Conservation (phyloP, 2,113 vertebrate species). For the Fulmarus glacialis region DNA sequence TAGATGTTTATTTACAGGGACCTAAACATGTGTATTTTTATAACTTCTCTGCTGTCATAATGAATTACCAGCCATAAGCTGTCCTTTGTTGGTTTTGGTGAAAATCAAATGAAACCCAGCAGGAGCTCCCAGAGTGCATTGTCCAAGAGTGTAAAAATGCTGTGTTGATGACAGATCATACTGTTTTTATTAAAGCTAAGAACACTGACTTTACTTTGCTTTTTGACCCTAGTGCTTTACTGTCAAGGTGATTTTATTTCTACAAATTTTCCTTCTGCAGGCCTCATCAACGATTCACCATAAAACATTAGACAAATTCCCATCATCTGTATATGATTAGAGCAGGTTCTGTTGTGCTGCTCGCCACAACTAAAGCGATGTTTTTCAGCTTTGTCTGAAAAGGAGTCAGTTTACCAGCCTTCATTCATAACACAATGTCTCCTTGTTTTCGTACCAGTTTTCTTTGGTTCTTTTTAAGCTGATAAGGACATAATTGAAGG, state of each 20-base stretch:
- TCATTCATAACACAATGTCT: conserved; percentile 58
- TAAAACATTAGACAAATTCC: conserved; percentile 85
- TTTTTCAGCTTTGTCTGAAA: conserved; percentile 71
- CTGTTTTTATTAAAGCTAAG: conserved; percentile 92
- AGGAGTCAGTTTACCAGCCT: conserved; percentile 67
- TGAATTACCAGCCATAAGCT: conserved; percentile 84
- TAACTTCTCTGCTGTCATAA: conserved; percentile 83
- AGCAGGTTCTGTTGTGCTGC: conserved; percentile 72
- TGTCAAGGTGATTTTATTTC: conserved; percentile 91
- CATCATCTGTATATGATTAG: conserved; percentile 91
- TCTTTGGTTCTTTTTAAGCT: conserved; percentile 60
- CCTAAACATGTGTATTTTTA: conserved; percentile 77
- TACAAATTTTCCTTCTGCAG: conserved; percentile 89
- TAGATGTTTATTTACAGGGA: conserved; percentile 75
- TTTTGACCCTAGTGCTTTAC: conserved; percentile 88
- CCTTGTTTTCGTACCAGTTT: conserved; percentile 60
- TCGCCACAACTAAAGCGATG: conserved; percentile 56
- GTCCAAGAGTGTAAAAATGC: conserved; percentile 84
- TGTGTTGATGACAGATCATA: conserved; percentile 88
- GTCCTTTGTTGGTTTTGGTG: conserved; percentile 82
- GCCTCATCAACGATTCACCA: conserved; percentile 80
- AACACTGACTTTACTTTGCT: conserved; percentile 87
- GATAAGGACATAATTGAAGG: conserved; percentile 44
- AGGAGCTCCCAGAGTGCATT: conserved; percentile 85
- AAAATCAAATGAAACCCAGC: conserved; percentile 90